These are phyloP conservation scores for Grallaria varia DNA, from an alignment of 2,113 vertebrate genomes.

Conservation along the genomic window DNA sequence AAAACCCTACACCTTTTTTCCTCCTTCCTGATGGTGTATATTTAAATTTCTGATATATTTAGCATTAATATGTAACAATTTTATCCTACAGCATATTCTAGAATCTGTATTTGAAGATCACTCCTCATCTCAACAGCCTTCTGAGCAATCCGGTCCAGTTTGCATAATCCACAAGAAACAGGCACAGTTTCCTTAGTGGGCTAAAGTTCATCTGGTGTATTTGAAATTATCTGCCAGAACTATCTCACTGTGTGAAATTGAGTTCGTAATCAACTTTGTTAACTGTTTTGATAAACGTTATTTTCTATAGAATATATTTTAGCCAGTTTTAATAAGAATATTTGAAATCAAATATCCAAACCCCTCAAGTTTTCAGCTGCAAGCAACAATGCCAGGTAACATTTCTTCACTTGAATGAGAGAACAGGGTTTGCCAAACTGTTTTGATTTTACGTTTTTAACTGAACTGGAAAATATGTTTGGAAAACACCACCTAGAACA, in stretches of 20 bases:
- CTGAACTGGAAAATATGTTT: neutral
- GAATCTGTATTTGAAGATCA: neutral
- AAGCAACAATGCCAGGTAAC: neutral
- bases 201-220: neutral
- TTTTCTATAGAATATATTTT: neutral
- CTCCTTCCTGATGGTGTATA: neutral
- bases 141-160: neutral
- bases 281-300: neutral
- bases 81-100: neutral
- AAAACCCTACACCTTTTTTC: neutral
- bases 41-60: neutral
- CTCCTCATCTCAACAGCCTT: neutral
- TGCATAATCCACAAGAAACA: neutral
- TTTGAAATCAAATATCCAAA: neutral
- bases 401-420: neutral
- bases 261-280: neutral
- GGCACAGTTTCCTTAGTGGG: neutral
- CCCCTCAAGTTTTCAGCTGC: neutral
- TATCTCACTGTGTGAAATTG: neutral
- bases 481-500: neutral
- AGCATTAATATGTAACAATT: neutral
- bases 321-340: neutral
- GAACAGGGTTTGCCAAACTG: neutral
- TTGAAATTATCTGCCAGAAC: neutral
- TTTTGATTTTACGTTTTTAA: neutral